phyloP scores from a whole-genome alignment of 2,113 vertebrate genomes.

The Neopipo cinnamomea region DNA sequence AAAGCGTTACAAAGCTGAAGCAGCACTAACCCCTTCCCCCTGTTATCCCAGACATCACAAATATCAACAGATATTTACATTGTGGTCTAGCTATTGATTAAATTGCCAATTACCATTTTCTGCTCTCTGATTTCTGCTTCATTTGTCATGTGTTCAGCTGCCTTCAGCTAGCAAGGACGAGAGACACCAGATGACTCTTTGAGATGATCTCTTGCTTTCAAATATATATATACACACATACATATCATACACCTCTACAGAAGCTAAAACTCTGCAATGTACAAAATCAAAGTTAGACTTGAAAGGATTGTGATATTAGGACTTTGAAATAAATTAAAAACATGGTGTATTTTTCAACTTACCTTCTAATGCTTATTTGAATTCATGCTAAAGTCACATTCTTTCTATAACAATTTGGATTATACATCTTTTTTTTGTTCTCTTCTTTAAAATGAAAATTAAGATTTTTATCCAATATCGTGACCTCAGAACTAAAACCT shows the following conservation, averaged over 20 bases:
- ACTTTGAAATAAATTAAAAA: neutral
- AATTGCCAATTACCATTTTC: neutral
- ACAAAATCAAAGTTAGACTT: neutral
- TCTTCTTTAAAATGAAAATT: neutral
- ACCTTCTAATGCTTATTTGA: neutral
- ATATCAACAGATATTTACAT: neutral
- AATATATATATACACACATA: fast-evolving
- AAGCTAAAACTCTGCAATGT: neutral
- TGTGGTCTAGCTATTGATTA: neutral
- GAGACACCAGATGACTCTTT: neutral
- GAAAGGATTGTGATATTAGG: neutral
- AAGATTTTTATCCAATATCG: neutral
- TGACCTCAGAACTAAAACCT: neutral
- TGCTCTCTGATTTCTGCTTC: neutral
- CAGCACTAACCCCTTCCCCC: neutral
- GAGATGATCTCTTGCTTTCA: neutral
- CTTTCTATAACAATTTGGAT: neutral
- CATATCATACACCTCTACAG: neutral
- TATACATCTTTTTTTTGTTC: neutral
- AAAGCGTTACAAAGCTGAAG: neutral
- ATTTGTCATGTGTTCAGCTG: neutral
- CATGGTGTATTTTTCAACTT: neutral
- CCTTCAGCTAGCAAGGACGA: neutral
- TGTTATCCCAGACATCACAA: neutral
- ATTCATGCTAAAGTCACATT: neutral